Evolutionary conservation across 2,888 invertebrate genomes (phyloP).

Genomic region (Drosophila leonis): DNA sequence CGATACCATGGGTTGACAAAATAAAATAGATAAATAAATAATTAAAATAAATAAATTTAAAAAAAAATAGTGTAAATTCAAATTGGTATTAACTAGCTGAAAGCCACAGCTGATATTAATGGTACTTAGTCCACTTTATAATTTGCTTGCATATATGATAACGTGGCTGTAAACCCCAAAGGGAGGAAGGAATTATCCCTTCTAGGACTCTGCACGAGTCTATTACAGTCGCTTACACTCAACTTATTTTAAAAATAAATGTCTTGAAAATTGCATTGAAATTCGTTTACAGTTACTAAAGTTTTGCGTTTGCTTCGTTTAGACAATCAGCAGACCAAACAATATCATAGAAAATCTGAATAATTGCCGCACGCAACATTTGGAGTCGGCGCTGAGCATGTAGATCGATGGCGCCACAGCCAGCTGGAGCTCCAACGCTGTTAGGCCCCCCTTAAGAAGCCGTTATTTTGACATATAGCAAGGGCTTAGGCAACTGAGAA

Average conservation of each 20-base stretch:
- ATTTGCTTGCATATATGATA: too few species aligned
- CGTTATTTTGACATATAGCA: slow-evolving; percentile 67
- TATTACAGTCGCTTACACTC: neutral
- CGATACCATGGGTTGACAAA: too few species aligned
- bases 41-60: too few species aligned
- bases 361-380: slow-evolving; percentile 9
- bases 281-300: neutral
- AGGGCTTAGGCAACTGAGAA: slow-evolving; percentile 49
- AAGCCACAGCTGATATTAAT: too few species aligned
- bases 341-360: slow-evolving; percentile 6
- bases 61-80: too few species aligned
- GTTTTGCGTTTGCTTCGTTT: neutral
- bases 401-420: slow-evolving; percentile 63
- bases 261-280: neutral
- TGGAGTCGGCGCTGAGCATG: slow-evolving; percentile 9
- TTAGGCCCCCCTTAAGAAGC: slow-evolving; percentile 33
- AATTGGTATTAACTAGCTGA: too few species aligned
- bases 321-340: slow-evolving; percentile 10
- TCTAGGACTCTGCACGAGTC: too few species aligned
- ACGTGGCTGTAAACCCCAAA: too few species aligned
- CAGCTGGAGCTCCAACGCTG: slow-evolving; percentile 1
- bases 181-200: too few species aligned
- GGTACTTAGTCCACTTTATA: too few species aligned
- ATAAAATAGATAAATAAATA: too few species aligned
- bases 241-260: neutral